Evolutionary conservation across 2,888 invertebrate species (phyloP), one percentile per base, ranked within the genome.

Genomic region (Ferrisia virgata): DNA sequence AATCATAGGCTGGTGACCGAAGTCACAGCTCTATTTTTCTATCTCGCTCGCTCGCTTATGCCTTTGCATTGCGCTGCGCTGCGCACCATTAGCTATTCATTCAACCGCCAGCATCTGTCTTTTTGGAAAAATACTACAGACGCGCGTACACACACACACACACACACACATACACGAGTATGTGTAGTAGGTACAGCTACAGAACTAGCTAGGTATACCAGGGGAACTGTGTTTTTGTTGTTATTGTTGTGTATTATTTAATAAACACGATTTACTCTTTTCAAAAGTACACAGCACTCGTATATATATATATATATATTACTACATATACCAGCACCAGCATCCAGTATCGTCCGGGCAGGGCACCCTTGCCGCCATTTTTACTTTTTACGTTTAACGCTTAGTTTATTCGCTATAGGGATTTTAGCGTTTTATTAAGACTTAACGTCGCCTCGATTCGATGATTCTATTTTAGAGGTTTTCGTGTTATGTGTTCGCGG

Each of bases 1-100:
- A 83, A 83, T 83, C 83, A 83, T 83, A 83, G 83, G 83, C 83
- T 83, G 83, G 83, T 83, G 83, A 76, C 83, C 83, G 83, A 83
- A 83, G 83, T 83, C 83, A n/a, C n/a, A 83, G 83, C 40, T 53
- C 80, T 39, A n/a, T n/a, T n/a, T n/a, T n/a, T n/a, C n/a, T n/a
- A n/a, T n/a, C n/a, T n/a, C n/a, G n/a, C n/a, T n/a, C n/a, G n/a
- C n/a, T n/a, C n/a, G n/a, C n/a, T n/a, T n/a, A n/a, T n/a, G n/a
- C n/a, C n/a, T 36, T 81, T 4, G 47, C 47, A 2, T 18, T 40
- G 40, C 43, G 5, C 78, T 13, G 2, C 33, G 78, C 80, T 80
- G 43, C 80, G 53, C 79, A 43, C 80, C 47, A 80, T 80, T 53
- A 80, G 53, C 80, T 31, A 4, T 36, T 4, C 22, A 83, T 83